These are phyloP conservation scores for Protonibea diacanthus DNA, from an alignment of 2,797 vertebrate species.

Conservation along the genomic window DNA sequence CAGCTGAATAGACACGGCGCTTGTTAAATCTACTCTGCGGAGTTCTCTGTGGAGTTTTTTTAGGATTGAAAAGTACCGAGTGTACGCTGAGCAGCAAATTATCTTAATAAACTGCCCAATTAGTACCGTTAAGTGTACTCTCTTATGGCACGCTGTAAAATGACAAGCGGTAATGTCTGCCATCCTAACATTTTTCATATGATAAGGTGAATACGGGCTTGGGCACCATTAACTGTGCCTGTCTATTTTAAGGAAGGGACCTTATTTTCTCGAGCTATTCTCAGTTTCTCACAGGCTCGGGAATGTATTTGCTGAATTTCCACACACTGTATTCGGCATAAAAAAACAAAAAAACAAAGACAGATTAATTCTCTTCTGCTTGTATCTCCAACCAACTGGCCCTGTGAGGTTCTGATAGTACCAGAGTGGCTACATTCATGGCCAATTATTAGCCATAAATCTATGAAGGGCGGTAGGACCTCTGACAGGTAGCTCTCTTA, in stretches of 20 bases:
- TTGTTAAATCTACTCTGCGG: conserved; percentile 27
- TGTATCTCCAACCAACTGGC: conserved; percentile 46
- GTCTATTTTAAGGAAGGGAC: conserved; percentile 37
- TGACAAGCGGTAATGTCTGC: conserved; percentile 30
- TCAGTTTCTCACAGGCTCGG: conserved; percentile 32
- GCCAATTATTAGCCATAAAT: conserved; percentile 77
- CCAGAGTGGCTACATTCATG: conserved; percentile 52
- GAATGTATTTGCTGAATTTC: conserved; percentile 31
- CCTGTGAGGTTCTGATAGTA: conserved; percentile 49
- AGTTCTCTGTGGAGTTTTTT: conserved; percentile 22
- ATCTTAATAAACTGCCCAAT: conserved; percentile 44
- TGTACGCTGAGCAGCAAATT: conserved; percentile 19
- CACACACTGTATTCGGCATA: conserved; percentile 36
- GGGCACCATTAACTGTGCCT: conserved; percentile 29
- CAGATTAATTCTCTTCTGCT: conserved; percentile 46
- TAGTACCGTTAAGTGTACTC: conserved; percentile 17
- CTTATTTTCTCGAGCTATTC: conserved; percentile 12
- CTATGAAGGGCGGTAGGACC: conserved; percentile 57
- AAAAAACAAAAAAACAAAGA: conserved; percentile 21
- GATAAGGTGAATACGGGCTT: conserved; percentile 16
- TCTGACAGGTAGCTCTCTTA: conserved; percentile 68
- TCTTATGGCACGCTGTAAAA: conserved; percentile 6
- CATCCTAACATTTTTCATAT: conserved; percentile 3
- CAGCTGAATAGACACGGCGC: conserved; percentile 19
- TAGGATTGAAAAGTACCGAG: conserved; percentile 19